Evolutionary conservation across 2,797 vertebrate species (phyloP).

Genomic region (Catostomus latipinnis): DNA sequence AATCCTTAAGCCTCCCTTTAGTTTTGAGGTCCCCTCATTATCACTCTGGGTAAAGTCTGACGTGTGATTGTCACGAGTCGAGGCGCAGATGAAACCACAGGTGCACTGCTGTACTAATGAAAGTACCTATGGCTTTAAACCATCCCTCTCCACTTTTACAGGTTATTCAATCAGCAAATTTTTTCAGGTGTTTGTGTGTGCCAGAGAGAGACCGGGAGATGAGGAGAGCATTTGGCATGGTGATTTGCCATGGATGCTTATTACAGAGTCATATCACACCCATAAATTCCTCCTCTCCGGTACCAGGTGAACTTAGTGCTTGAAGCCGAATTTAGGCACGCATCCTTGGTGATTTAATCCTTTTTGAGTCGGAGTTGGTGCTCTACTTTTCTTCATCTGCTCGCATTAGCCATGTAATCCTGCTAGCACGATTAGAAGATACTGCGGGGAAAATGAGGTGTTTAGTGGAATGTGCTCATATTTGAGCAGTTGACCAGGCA

Average conservation of each 20-base stretch:
- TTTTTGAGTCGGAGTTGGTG: slow-evolving; percentile 61
- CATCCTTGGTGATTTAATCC: slow-evolving; percentile 58
- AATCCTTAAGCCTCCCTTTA: not conserved
- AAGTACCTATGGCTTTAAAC: too few species aligned
- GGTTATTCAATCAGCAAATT: slow-evolving; percentile 8
- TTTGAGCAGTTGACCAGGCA: slow-evolving; percentile 41
- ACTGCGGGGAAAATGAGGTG: slow-evolving; percentile 59
- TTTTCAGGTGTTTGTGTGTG: not conserved
- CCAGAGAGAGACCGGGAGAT: not conserved
- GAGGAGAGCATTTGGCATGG: not conserved
- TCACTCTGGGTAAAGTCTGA: slow-evolving; percentile 5
- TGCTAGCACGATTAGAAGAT: slow-evolving; percentile 63
- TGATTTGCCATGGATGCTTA: not conserved
- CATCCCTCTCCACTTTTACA: not conserved
- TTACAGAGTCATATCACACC: not conserved
- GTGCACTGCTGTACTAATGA: not conserved
- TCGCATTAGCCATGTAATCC: slow-evolving; percentile 86
- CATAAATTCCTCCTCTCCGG: not conserved
- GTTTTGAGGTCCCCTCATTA: not conserved
- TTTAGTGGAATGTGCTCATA: slow-evolving; percentile 47
- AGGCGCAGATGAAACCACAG: not conserved
- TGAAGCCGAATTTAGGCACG: slow-evolving; percentile 17
- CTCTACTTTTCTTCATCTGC: slow-evolving; percentile 83
- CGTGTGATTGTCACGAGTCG: slow-evolving; percentile 14
- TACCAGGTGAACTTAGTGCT: not conserved